Evolutionary conservation across 2,797 vertebrate genomes (phyloP).

Genomic region (Poeciliopsis presidionis): DNA sequence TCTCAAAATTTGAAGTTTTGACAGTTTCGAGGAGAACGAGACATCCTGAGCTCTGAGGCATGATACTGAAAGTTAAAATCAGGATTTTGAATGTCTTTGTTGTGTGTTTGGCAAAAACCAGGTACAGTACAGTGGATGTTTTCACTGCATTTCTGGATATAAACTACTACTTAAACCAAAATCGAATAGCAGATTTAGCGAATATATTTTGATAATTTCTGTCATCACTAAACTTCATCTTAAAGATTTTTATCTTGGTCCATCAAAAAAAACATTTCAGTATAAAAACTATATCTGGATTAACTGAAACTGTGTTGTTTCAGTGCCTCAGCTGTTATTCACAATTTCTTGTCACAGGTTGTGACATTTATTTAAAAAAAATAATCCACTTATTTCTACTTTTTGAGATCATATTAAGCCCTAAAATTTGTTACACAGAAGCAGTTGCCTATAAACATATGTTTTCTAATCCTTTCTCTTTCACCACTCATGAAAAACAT

Average conservation of each 20-base stretch:
- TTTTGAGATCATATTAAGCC: background rate
- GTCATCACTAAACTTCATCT: constrained; percentile 42
- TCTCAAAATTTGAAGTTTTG: constrained; percentile 53
- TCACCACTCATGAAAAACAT: background rate
- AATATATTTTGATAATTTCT: constrained; percentile 27
- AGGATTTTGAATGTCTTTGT: constrained; percentile 1
- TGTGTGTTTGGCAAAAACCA: constrained; percentile 13
- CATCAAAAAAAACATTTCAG: constrained; percentile 1
- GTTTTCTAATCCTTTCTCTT: background rate
- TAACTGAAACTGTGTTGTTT: background rate
- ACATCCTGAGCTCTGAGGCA: constrained; percentile 2
- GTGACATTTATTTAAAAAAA: background rate
- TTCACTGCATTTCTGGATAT: constrained; percentile 44
- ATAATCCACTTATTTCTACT: background rate
- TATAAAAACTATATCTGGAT: background rate
- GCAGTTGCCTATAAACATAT: background rate
- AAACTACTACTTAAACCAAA: constrained; percentile 33
- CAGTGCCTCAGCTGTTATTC: background rate
- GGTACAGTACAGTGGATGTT: constrained; percentile 12
- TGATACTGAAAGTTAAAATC: constrained; percentile 15
- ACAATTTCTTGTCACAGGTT: background rate
- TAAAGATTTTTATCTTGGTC: background rate
- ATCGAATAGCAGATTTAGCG: constrained; percentile 26
- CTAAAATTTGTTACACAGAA: background rate
- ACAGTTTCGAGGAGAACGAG: constrained; percentile 16